Conservation (phyloP, 1,140 invertebrate species). For the Trialeurodes vaporariorum region DNA sequence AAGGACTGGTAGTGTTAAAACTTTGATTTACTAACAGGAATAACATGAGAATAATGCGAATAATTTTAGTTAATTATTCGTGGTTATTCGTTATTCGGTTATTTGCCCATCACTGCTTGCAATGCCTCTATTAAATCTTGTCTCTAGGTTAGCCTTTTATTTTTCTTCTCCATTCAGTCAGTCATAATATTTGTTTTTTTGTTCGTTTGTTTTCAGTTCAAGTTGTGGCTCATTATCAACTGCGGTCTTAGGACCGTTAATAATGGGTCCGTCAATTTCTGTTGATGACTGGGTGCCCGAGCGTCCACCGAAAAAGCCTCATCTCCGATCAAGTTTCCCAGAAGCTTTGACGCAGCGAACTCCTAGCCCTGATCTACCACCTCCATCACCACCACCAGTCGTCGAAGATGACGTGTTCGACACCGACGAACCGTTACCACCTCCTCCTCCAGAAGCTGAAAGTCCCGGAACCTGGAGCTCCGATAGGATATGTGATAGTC, state of each 20-base stretch:
- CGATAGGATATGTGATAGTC: not conserved
- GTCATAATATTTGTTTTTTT: not conserved
- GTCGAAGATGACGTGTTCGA: constrained; percentile 35
- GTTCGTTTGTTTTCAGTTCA: constrained; percentile 24
- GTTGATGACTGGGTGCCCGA: constrained; percentile 61
- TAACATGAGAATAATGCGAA: no score
- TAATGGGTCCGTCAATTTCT: constrained; percentile 49
- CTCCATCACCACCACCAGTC: constrained; percentile 28
- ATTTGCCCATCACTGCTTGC: no score
- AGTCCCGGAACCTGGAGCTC: not conserved
- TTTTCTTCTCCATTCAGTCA: no score
- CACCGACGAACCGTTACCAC: constrained; percentile 58
- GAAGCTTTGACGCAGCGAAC: constrained; percentile 14
- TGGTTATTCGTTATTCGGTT: no score
- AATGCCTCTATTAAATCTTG: no score
- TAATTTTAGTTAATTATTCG: no score
- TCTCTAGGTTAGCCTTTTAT: no score
- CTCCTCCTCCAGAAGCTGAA: constrained; percentile 45
- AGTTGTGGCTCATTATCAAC: constrained; percentile 48
- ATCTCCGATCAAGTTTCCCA: constrained; percentile 40
- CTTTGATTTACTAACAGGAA: no score
- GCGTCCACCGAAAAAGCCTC: constrained; percentile 58
- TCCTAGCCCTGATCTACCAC: constrained; percentile 25
- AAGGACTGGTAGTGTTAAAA: no score
- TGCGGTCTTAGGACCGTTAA: constrained; percentile 46